Evolutionary conservation across 2,888 invertebrate genomes (phyloP), one percentile per base, ranked within the genome.

Genomic region (Macrosiphum euphorbiae): DNA sequence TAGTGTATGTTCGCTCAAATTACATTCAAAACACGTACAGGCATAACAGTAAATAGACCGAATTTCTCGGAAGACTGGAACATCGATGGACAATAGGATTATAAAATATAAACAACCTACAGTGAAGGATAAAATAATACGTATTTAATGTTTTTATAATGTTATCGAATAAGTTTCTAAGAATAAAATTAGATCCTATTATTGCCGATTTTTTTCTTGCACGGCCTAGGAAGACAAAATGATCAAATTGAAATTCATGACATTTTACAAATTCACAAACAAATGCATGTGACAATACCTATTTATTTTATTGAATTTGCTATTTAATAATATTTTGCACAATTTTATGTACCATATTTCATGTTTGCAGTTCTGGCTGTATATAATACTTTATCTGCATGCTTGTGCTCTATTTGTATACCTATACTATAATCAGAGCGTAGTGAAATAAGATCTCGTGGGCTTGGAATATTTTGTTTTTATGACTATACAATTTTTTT

Each of bases 11-110:
- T 88, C 41, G 24, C 16, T 86, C 3, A 10, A 28, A 88, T 88
- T 44, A 16, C 55, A 88, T 88, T 88, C 88, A 41, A 58, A 58
- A 88, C 88, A 88, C 88, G 88, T 88, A 35, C 88, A 26, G 1
- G 16, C 55, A 26, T 28, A 44, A 28, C 41, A 58, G 41, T 88
- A 88, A 88, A 88, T 50, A 88, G 41, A 88, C 58, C 88, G 28
- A 88, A 58, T 58, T 44, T 88, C 28, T 58, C 28, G 7, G 41
- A 44, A 58, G 8, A 88, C 88, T 58, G 44, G 28, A 41, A 41
- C 35, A 58, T 58, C 26, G 44, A 58, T 58, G 13, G 44, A 88
- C 41, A 88, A 13, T n/a, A 47, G 26, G 88, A 55, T 88, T 58
- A 87, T 20, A n/a, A 52, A 50, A 50, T 50, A 88, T 50, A 50